Percentiles rank a stretch among this genome's conserved stretches.
phyloP scores from a whole-genome alignment of 2,888 invertebrate genomes.

The Pseudanteris insignis region DNA sequence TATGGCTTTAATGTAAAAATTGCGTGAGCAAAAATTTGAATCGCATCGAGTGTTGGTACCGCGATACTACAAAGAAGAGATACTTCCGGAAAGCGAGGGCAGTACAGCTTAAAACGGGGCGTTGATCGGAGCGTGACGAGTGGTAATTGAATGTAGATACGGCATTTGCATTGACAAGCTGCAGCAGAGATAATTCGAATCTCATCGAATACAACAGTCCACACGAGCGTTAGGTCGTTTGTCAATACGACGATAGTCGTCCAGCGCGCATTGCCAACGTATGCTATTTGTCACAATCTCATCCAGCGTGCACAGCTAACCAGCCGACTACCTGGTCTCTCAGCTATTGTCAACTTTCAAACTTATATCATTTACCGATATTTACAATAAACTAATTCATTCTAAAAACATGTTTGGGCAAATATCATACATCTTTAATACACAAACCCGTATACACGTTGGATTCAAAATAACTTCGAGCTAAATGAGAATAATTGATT shows the following conservation, averaged over 20 bases:
- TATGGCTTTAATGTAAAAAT: too few relatives aligned
- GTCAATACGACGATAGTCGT: slow-evolving; percentile 67
- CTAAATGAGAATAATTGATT: too few relatives aligned
- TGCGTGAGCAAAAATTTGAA: too few relatives aligned
- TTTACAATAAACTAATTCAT: too few relatives aligned
- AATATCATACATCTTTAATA: too few relatives aligned
- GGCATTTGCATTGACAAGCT: slow-evolving; percentile 65
- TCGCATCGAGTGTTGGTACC: too few relatives aligned
- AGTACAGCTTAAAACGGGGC: slow-evolving; percentile 38
- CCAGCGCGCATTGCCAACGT: slow-evolving; percentile 50
- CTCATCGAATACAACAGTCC: slow-evolving; percentile 63
- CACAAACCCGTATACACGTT: too few relatives aligned
- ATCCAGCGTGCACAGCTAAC: slow-evolving; percentile 47
- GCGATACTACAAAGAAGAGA: slow-evolving; percentile 35
- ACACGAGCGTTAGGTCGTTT: slow-evolving; percentile 63
- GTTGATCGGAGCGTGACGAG: slow-evolving; percentile 65
- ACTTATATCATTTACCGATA: too few relatives aligned
- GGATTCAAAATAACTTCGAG: too few relatives aligned
- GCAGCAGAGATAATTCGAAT: slow-evolving; percentile 66
- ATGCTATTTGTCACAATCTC: slow-evolving; percentile 57
- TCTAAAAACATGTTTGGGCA: too few relatives aligned
- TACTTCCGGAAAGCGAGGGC: slow-evolving; percentile 40
- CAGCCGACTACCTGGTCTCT: slow-evolving; percentile 30
- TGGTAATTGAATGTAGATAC: slow-evolving; percentile 65
- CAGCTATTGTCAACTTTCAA: slow-evolving; percentile 28